Evolutionary conservation across 2,888 invertebrate species (phyloP), one percentile per base, ranked within the genome.

Genomic region (Drosophila dives): DNA sequence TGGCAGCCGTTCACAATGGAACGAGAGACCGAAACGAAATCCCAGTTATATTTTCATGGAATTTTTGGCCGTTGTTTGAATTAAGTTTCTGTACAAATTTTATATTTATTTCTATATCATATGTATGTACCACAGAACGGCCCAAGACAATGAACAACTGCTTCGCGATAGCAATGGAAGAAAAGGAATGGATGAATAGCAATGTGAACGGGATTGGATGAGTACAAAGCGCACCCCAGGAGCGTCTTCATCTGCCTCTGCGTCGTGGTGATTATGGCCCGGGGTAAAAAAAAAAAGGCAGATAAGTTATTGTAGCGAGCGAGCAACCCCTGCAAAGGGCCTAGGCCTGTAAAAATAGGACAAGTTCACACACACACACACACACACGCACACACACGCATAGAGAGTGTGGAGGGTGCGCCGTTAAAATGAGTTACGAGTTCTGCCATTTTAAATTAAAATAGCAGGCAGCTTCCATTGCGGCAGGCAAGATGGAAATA

Each of bases 351-450:
- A 81, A 87, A 90, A 84, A 85, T 90, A 87, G 90, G 90, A 90
- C 90, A 89, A 80, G 90, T 85, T 83, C 83, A 81, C 64, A 54
- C 66, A 68, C 58, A 76, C 72, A 64, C 62, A 64, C 59, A 64
- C 48, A 42, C 64, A 68, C 50, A 70, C 66, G 51, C 38, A 77
- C 60, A 70, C 63, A 59, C 49, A 66, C 50, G 6, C 1, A 38
- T 5, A 5, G 15, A 32, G 32, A 74, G 66, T 72, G 73, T 84
- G 78, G 71, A 83, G 81, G 77, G 87, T 83, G 89, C 81, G 77
- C 83, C 87, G 90, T 91, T 89, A 91, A 92, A 91, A 90, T 91
- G 91, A 91, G 90, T 92, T 92, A 91, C 91, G 91, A 92, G 90
- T 78, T 88, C 86, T 89, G 87, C 92, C 92, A 91, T 91, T 91